Conservation (phyloP, 2,888 invertebrate species). For the Ichneumoninae sp. region DNA sequence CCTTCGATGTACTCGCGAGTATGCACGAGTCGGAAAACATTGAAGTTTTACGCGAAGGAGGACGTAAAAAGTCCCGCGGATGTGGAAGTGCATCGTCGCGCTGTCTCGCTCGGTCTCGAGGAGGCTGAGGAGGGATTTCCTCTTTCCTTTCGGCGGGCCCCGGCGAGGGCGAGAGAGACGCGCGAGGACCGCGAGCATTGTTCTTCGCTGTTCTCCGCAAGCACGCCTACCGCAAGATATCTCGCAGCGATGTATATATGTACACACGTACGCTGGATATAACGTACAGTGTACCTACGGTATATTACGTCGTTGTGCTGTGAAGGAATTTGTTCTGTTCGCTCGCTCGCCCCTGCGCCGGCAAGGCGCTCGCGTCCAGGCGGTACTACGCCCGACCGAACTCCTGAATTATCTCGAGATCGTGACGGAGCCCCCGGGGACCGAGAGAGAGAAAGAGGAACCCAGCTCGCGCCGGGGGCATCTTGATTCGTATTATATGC, state of each 20-base stretch:
- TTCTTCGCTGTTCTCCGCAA: slow-evolving; percentile 62
- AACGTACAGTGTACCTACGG: slow-evolving; percentile 68
- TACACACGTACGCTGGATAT: slow-evolving; percentile 5
- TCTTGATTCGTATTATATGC: slow-evolving; percentile 68
- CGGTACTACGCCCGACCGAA: slow-evolving; percentile 66
- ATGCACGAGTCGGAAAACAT: neutral
- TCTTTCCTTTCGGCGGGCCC: slow-evolving; percentile 4
- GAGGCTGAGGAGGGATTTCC: slow-evolving; percentile 47
- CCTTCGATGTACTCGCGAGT: too few species aligned
- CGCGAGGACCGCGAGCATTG: slow-evolving; percentile 63
- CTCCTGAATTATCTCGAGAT: slow-evolving; percentile 67
- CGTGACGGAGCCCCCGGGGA: slow-evolving; percentile 68
- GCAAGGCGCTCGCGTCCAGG: slow-evolving; percentile 39
- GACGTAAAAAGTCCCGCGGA: neutral
- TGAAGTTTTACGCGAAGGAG: neutral
- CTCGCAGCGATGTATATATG: slow-evolving; percentile 30
- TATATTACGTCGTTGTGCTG: slow-evolving; percentile 79
- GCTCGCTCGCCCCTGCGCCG: slow-evolving; percentile 57
- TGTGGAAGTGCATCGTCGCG: neutral
- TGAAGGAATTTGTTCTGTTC: slow-evolving; percentile 75
- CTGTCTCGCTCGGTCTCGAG: slow-evolving; percentile 58
- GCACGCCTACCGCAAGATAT: slow-evolving; percentile 57
- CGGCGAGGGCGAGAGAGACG: slow-evolving; percentile 33
- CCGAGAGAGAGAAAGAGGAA: slow-evolving; percentile 34
- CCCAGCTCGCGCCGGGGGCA: slow-evolving; percentile 60